A percentile compares a stretch with the other conserved stretches of the same genome.
These are phyloP conservation scores for Astur gentilis DNA, from an alignment of 2,113 vertebrate genomes.

Conservation along the genomic window DNA sequence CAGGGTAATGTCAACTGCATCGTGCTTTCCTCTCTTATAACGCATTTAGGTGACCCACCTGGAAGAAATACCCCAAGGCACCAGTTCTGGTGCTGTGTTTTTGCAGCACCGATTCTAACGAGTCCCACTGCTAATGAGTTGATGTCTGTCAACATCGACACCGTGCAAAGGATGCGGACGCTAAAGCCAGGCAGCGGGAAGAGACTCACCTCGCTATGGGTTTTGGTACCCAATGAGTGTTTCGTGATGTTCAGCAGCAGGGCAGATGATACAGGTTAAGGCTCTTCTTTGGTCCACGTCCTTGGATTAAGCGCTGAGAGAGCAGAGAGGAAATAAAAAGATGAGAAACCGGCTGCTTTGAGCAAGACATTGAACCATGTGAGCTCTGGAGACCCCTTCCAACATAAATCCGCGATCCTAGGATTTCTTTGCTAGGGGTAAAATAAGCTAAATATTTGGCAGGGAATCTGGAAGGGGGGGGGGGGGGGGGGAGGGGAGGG, in stretches of 20 bases:
- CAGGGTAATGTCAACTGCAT: neutral
- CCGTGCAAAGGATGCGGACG: fast-evolving
- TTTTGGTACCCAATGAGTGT: neutral
- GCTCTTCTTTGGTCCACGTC: neutral
- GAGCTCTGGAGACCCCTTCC: neutral
- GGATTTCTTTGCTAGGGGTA: neutral
- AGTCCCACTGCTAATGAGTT: neutral
- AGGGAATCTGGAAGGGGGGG: neutral
- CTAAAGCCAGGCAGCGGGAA: fast-evolving
- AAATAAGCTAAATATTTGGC: neutral
- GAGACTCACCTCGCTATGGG: neutral
- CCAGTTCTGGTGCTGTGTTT: neutral
- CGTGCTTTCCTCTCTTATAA: fast-evolving
- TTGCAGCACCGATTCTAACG: neutral
- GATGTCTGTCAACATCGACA: fast-evolving
- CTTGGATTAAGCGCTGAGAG: fast-evolving
- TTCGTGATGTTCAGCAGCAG: neutral
- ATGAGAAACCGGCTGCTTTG: neutral
- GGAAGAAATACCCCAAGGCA: neutral
- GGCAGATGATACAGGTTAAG: neutral
- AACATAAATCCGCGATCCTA: neutral
- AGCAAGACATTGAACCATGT: neutral
- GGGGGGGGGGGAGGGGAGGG: no score
- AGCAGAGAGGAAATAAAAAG: neutral
- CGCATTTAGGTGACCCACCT: neutral